Conservation (phyloP, 2,888 invertebrate species). For the Meta bourneti region DNA sequence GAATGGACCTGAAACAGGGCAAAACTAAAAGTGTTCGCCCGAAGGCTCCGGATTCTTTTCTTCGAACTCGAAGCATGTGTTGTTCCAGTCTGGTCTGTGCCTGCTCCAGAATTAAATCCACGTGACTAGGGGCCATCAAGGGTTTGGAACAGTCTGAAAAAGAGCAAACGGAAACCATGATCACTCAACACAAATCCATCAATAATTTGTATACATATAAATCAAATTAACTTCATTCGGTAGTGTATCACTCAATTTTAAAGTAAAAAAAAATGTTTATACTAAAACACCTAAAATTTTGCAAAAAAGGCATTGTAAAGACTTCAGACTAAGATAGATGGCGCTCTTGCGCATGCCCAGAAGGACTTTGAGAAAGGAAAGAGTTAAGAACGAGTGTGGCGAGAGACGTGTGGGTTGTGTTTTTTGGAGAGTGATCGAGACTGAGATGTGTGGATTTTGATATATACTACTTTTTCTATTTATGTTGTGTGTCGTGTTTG, state of each 20-base stretch:
- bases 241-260: neutral
- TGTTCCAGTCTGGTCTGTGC: slow-evolving; percentile 74
- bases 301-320: neutral
- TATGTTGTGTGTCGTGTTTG: too few relatives aligned
- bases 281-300: neutral
- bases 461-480: too few relatives aligned
- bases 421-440: too few relatives aligned
- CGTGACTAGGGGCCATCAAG: slow-evolving; percentile 51
- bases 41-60: slow-evolving; percentile 64
- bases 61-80: slow-evolving; percentile 65
- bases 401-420: too few relatives aligned
- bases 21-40: slow-evolving; percentile 72
- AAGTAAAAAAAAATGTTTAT: neutral
- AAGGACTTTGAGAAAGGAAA: too few relatives aligned
- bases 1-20: slow-evolving; percentile 69
- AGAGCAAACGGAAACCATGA: neutral
- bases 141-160: slow-evolving; percentile 68
- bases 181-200: neutral
- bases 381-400: too few relatives aligned
- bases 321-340: too few relatives aligned
- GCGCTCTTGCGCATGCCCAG: too few relatives aligned
- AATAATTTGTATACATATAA: neutral
- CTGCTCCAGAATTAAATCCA: slow-evolving; percentile 74
- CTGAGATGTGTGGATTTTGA: too few relatives aligned
- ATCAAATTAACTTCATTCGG: neutral